Evolutionary conservation across 2,797 vertebrate genomes (phyloP).

Genomic region (Anguilla pacifica): DNA sequence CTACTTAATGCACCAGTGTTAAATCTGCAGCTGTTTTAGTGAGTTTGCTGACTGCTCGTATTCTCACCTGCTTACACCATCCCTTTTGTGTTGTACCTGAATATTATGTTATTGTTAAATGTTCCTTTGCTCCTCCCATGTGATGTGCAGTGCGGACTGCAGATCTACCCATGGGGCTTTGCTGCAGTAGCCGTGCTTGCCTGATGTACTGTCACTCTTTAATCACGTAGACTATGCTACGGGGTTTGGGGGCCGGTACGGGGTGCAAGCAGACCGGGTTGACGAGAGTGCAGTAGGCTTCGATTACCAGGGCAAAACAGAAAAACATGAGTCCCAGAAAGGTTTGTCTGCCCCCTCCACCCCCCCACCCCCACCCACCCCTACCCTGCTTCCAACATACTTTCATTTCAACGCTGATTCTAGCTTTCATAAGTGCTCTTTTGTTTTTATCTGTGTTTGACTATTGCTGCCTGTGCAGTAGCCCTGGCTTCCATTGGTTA

Average conservation of each 20-base stretch:
- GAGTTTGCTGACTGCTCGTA: not conserved
- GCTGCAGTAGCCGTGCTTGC: conserved; percentile 26
- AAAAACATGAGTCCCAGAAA: conserved; percentile 91
- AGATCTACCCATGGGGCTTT: conserved; percentile 26
- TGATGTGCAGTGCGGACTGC: conserved; percentile 23
- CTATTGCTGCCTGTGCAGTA: not conserved
- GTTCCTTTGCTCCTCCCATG: conserved; percentile 7
- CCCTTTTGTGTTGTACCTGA: not conserved
- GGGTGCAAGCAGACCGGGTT: conserved; percentile 80
- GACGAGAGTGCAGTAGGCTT: conserved; percentile 89
- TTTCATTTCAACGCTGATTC: not conserved
- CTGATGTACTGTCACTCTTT: conserved; percentile 48
- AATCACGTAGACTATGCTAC: conserved; percentile 81
- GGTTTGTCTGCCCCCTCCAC: conserved; percentile 63
- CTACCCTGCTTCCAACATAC: not conserved
- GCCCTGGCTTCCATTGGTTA: not conserved
- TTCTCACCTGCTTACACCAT: not conserved
- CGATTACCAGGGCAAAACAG: conserved; percentile 89
- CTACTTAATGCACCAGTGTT: not conserved
- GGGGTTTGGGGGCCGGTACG: conserved; percentile 89
- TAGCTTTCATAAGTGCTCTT: not conserved
- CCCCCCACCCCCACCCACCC: too few relatives aligned
- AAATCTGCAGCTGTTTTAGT: not conserved
- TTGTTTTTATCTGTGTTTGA: not conserved
- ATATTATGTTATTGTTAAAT: not conserved